Conservation (phyloP, 2,113 vertebrate species). For the Pampusana beccarii region DNA sequence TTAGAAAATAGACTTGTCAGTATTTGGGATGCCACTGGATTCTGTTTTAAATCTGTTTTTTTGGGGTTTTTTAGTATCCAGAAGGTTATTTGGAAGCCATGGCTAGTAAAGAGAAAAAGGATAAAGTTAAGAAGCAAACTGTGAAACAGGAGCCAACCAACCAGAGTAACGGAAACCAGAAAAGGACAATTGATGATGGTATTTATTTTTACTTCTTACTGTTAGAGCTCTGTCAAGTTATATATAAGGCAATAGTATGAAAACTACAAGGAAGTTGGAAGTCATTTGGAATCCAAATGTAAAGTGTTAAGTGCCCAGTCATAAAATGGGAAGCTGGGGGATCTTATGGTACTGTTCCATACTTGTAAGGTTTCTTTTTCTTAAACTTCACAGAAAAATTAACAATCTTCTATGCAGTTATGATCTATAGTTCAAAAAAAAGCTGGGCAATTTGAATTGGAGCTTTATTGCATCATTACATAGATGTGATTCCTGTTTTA, state of each 20-base stretch:
- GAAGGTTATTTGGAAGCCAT: constrained; percentile 90
- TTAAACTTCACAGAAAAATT: not conserved
- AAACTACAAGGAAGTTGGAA: not conserved
- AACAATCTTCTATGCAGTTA: not conserved
- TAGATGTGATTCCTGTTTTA: not conserved
- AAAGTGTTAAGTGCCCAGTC: not conserved
- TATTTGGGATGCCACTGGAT: not conserved
- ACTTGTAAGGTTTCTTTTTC: not conserved
- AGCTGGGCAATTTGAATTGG: not conserved
- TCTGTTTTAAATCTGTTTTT: not conserved
- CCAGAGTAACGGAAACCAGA: constrained; percentile 85
- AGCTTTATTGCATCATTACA: not conserved
- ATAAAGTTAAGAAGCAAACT: constrained; percentile 83
- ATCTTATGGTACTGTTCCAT: not conserved
- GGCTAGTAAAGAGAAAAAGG: constrained; percentile 94
- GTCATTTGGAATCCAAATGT: not conserved
- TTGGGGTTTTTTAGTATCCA: constrained; percentile 80
- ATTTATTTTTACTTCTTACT: constrained; percentile 28
- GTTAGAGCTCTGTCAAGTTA: not conserved
- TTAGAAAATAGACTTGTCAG: not conserved
- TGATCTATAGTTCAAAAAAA: not conserved
- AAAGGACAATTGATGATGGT: constrained; percentile 82
- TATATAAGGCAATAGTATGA: not conserved
- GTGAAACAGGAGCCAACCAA: constrained; percentile 76
- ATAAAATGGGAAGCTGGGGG: not conserved